Evolutionary conservation across 2,113 vertebrate genomes (phyloP).

Genomic region (Cacatua alba): DNA sequence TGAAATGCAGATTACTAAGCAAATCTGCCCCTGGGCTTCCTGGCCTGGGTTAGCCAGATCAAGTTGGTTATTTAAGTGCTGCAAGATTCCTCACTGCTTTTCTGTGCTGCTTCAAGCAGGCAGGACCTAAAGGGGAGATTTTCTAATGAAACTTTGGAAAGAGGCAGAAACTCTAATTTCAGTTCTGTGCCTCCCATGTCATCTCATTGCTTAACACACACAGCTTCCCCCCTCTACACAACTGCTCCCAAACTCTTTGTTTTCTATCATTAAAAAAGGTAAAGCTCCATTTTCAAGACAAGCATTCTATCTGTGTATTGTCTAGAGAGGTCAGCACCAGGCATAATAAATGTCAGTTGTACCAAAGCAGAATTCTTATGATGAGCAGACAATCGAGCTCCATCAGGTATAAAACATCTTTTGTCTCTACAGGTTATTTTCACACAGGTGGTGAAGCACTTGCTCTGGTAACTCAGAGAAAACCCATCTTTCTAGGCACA

Average conservation of each 20-base stretch:
- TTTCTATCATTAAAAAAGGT: not conserved
- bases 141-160: not conserved
- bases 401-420: fast-evolving
- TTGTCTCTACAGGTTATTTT: not conserved
- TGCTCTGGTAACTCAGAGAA: not conserved
- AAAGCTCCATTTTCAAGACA: not conserved
- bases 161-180: not conserved
- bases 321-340: not conserved
- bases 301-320: fast-evolving
- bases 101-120: not conserved
- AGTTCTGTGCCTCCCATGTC: fast-evolving
- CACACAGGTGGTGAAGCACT: not conserved
- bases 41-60: not conserved
- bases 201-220: not conserved
- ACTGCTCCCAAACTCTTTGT: fast-evolving
- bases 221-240: not conserved
- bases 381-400: not conserved
- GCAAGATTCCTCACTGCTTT: not conserved
- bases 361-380: not conserved
- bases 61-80: not conserved
- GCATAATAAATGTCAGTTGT: too few species aligned
- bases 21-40: not conserved
- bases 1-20: not conserved
- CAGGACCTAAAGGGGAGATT: not conserved
- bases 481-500: not conserved